Conservation (phyloP, 1,140 invertebrate genomes). For the Mylabris phalerata region DNA sequence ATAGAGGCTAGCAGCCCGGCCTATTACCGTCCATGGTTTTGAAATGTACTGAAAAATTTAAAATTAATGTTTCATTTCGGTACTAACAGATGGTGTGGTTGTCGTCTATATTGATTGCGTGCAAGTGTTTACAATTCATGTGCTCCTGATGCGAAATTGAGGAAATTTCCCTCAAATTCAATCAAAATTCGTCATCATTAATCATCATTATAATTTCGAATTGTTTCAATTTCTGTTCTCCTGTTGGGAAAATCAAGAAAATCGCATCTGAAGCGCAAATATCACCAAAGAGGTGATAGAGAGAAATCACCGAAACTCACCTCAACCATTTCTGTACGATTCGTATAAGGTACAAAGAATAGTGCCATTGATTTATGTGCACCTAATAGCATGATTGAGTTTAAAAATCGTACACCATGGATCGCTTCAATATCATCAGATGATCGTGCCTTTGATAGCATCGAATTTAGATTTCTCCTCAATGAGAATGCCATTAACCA, state of each 20-base stretch:
- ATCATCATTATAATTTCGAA: neutral
- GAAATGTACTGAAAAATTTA: slow-evolving; percentile 49
- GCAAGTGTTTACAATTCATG: neutral
- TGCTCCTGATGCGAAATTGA: slow-evolving; percentile 16
- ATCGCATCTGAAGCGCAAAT: slow-evolving; percentile 19
- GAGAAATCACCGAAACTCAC: slow-evolving; percentile 39
- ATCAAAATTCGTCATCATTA: neutral
- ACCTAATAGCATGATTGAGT: slow-evolving; percentile 56
- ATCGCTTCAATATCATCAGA: slow-evolving; percentile 55
- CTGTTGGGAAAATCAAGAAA: slow-evolving; percentile 12
- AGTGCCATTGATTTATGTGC: slow-evolving; percentile 69
- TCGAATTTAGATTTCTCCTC: slow-evolving; percentile 53
- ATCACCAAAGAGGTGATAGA: neutral
- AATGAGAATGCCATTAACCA: slow-evolving; percentile 58
- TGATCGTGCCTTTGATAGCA: slow-evolving; percentile 45
- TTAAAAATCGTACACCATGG: slow-evolving; percentile 62
- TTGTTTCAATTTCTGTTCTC: neutral
- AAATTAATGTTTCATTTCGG: neutral
- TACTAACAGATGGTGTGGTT: neutral
- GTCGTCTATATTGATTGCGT: too few relatives aligned
- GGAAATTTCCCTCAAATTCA: slow-evolving; percentile 21
- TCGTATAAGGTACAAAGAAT: slow-evolving; percentile 62
- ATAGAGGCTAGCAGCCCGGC: slow-evolving; percentile 65
- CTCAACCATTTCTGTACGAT: slow-evolving; percentile 61
- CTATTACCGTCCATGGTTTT: slow-evolving; percentile 63